phyloP scores from a whole-genome alignment of 2,797 vertebrate genomes.

The Paramormyrops hopkinsi region DNA sequence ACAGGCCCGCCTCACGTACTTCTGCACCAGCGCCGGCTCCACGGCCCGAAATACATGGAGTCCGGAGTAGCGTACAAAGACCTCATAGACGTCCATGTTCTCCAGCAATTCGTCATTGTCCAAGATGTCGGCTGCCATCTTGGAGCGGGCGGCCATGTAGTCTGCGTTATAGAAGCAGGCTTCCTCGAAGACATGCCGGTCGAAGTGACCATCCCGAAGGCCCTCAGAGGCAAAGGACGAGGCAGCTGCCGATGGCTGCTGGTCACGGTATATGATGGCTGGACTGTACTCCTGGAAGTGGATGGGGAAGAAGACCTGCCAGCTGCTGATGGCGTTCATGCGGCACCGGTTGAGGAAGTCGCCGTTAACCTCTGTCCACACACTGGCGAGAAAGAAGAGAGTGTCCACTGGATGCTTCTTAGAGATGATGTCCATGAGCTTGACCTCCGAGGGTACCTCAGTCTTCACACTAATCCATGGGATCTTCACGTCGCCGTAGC shows the following conservation, averaged over 20 bases:
- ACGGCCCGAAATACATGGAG: slow-evolving; percentile 92
- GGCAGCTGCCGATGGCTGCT: slow-evolving; percentile 67
- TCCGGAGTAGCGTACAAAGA: slow-evolving; percentile 88
- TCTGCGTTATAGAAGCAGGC: slow-evolving; percentile 98
- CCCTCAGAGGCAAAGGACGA: slow-evolving; percentile 65
- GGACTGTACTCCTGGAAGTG: slow-evolving; percentile 97
- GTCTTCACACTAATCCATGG: slow-evolving; percentile 92
- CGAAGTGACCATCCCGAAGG: slow-evolving; percentile 78
- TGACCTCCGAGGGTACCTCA: slow-evolving; percentile 86
- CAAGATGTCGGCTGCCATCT: slow-evolving; percentile 78
- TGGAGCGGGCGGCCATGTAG: slow-evolving; percentile 86
- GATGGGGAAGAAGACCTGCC: slow-evolving; percentile 95
- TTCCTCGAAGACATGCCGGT: slow-evolving; percentile 83
- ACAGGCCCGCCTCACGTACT: slow-evolving; percentile 75
- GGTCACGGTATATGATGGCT: slow-evolving; percentile 65
- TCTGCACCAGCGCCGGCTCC: slow-evolving; percentile 89
- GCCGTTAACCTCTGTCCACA: slow-evolving; percentile 82
- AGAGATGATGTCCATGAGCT: slow-evolving; percentile 94
- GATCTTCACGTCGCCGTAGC: slow-evolving; percentile 80
- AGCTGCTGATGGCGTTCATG: slow-evolving; percentile 93
- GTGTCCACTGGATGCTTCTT: slow-evolving; percentile 97
- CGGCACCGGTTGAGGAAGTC: slow-evolving; percentile 93
- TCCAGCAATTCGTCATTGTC: slow-evolving; percentile 89
- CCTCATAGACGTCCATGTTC: slow-evolving; percentile 85
- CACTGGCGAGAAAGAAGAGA: slow-evolving; percentile 81